Base-by-base conservation (phyloP, 2,888 invertebrate genomes). In the Phortica okadai region DNA sequence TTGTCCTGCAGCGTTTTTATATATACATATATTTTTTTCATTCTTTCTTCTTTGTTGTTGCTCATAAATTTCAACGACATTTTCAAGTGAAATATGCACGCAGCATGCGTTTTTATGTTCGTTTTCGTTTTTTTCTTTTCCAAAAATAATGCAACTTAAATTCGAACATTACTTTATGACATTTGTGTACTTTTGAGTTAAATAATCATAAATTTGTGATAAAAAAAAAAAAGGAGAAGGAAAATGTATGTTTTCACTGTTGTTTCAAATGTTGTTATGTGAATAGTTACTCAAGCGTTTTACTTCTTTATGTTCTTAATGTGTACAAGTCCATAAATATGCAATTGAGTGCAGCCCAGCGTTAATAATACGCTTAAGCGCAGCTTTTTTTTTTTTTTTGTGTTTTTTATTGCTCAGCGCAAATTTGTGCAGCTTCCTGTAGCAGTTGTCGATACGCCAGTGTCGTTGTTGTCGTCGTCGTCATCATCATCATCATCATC, bases 131-230 rank as follows among this genome's bases (percentile, higher is more conserved):
- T 14, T 11, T 50, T 8, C 3, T 50, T 14, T 50, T 2, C 8
- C 6, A 1, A 33, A 33, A 33, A 33, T 33, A 33, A 33, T 33
- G 33, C 33, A 33, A 33, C 33, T 33, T 33, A 1, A 4, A 33
- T 33, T 33, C 1, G 33, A 4, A 5, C 33, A 33, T 33, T 33
- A 5, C 33, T 50, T 50, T 50, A 11, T 50, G 50, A 50, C 50
- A 50, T 50, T 50, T 50, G 50, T 11, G 33, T 33, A 33, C 33
- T 33, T 33, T 33, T 33, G 1, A 33, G 33, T 82, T 79, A 82
- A 81, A 78, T 33, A 82, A 86, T 86, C 79, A 82, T 44, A 82
- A 85, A 82, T 84, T 80, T 73, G 21, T 73, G 72, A 70, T 54
- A 75, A 58, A 76, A 77, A 54, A 54, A 58, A 64, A 62, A 64